Conservation (phyloP, 2,888 invertebrate genomes). For the Bombylius discolor region DNA sequence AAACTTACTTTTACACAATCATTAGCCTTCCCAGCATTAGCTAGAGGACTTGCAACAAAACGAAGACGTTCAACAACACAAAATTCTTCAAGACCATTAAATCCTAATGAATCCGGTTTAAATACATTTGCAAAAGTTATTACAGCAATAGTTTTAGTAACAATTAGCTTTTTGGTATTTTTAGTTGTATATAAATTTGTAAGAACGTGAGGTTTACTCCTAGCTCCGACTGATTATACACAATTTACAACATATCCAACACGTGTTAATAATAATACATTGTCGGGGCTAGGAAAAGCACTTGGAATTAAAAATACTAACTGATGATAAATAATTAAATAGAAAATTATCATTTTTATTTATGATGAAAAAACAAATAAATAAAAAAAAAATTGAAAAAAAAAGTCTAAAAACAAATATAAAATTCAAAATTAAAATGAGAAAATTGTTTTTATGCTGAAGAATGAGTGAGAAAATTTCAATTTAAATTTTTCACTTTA, state of each 20-base stretch:
- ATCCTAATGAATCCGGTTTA: slow-evolving; percentile 50
- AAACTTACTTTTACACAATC: slow-evolving; percentile 62
- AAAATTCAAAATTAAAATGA: too few relatives aligned
- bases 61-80: slow-evolving; percentile 43
- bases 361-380: too few relatives aligned
- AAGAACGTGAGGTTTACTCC: slow-evolving; percentile 62
- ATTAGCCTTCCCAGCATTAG: slow-evolving; percentile 56
- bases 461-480: too few relatives aligned
- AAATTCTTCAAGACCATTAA: slow-evolving; percentile 41
- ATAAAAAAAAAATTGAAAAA: too few relatives aligned
- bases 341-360: too few relatives aligned
- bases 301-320: slow-evolving; percentile 18
- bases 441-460: too few relatives aligned
- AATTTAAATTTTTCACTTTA: too few relatives aligned
- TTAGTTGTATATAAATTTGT: slow-evolving; percentile 61
- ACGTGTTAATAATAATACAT: slow-evolving; percentile 14
- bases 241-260: slow-evolving; percentile 6
- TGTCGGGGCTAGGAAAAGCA: slow-evolving; percentile 37
- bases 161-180: slow-evolving; percentile 58
- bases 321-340: background rate
- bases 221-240: slow-evolving; percentile 43
- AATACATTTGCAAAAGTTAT: slow-evolving; percentile 60
- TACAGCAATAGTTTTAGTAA: slow-evolving; percentile 52
- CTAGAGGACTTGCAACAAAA: slow-evolving; percentile 52
- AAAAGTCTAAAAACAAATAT: too few relatives aligned